A percentile compares a stretch with the other conserved stretches of the same genome.
phyloP scores from a whole-genome alignment of 1,140 invertebrate species.

The Helicoverpa armigera region DNA sequence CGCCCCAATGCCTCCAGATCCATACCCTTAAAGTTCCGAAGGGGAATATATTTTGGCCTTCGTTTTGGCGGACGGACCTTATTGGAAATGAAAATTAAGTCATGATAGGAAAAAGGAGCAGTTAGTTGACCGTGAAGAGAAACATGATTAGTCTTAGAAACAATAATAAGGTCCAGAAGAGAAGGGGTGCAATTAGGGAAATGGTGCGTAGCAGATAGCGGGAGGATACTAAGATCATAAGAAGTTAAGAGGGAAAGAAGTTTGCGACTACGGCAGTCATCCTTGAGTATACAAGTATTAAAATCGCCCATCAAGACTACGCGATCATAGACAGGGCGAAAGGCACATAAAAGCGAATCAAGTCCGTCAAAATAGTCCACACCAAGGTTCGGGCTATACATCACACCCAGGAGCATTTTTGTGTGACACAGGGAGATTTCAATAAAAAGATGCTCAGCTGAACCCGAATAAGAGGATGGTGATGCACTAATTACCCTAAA shows the following conservation, averaged over 20 bases:
- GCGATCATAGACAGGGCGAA: no score
- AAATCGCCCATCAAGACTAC: no score
- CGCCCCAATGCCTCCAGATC: not conserved
- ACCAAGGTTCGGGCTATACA: not conserved
- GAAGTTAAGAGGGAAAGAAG: no score
- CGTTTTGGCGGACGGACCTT: not conserved
- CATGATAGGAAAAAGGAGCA: not conserved
- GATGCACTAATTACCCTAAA: slow-evolving; percentile 44
- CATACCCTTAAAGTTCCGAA: not conserved
- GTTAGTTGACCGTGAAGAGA: no score
- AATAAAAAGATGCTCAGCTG: not conserved
- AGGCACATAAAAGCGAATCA: no score
- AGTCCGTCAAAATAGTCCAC: not conserved
- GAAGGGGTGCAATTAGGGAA: no score
- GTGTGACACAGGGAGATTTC: not conserved
- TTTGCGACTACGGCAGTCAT: no score
- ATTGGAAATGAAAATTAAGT: not conserved
- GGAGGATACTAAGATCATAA: no score
- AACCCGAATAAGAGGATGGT: slow-evolving; percentile 18
- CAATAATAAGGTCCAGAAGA: no score
- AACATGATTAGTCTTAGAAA: no score
- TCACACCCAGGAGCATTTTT: not conserved
- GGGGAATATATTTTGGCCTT: not conserved
- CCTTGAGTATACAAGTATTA: no score
- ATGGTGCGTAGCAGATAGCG: no score